These are phyloP conservation scores for Leptopterna dolabrata DNA, from an alignment of 2,888 invertebrate genomes.

Conservation along the genomic window DNA sequence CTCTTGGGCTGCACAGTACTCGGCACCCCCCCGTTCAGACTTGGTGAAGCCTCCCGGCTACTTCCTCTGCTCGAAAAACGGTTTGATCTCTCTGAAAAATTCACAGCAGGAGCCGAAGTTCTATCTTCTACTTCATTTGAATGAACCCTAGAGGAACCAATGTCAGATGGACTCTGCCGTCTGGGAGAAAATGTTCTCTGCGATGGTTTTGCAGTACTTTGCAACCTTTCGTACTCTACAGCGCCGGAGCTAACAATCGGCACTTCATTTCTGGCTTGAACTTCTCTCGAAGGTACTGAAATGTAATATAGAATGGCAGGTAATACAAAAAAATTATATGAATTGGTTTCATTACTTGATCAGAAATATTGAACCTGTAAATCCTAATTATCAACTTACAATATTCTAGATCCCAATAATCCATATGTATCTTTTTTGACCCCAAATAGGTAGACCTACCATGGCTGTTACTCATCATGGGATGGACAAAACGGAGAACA, in stretches of 20 bases:
- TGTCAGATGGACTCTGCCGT: constrained; percentile 5
- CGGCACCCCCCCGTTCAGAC: not conserved
- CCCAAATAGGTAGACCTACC: too few species aligned
- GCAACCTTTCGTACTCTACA: constrained; percentile 34
- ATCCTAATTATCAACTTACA: too few species aligned
- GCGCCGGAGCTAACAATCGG: constrained; percentile 43
- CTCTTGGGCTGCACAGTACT: not conserved
- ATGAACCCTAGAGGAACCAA: not conserved
- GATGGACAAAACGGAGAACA: too few species aligned
- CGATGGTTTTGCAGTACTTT: not conserved
- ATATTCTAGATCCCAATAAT: too few species aligned
- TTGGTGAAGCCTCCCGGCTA: not conserved
- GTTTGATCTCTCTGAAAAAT: not conserved
- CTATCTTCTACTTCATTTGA: not conserved
- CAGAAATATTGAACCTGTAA: too few species aligned
- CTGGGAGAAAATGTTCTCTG: constrained; percentile 10
- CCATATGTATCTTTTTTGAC: too few species aligned
- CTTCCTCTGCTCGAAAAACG: not conserved
- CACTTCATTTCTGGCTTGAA: constrained; percentile 6
- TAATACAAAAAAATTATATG: too few species aligned
- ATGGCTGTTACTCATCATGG: too few species aligned
- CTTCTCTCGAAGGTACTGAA: constrained; percentile 30
- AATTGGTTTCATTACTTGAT: too few species aligned
- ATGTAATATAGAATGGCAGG: not conserved
- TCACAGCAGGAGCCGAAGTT: not conserved